These are phyloP conservation scores for Oostethus manadensis DNA, from an alignment of 2,113 vertebrate genomes.

Conservation along the genomic window DNA sequence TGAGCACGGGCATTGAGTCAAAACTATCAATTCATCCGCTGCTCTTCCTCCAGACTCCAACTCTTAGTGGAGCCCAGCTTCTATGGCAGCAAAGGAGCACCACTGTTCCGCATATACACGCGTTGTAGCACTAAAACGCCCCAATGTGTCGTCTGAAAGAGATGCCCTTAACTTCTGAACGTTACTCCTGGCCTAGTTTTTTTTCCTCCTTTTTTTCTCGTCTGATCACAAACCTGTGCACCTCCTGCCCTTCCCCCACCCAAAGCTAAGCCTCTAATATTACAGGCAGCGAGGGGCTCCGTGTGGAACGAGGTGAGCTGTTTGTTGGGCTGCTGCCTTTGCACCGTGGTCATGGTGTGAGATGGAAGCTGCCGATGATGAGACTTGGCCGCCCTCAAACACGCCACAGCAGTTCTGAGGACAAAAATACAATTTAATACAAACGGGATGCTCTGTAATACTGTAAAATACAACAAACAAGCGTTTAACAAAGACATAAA, in stretches of 20 bases:
- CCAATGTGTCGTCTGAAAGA: slow-evolving; percentile 24
- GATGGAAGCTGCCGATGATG: slow-evolving; percentile 53
- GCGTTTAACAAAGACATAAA: too few relatives aligned
- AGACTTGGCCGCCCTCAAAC: slow-evolving; percentile 45
- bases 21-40: slow-evolving; percentile 75
- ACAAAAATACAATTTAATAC: too few relatives aligned
- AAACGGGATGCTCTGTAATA: too few relatives aligned
- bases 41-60: slow-evolving; percentile 66
- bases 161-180: slow-evolving; percentile 48
- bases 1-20: slow-evolving; percentile 73
- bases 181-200: slow-evolving; percentile 74
- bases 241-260: slow-evolving; percentile 73
- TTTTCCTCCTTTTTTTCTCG: slow-evolving; percentile 23
- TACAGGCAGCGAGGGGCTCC: slow-evolving; percentile 68
- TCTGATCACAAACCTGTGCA: slow-evolving; percentile 77
- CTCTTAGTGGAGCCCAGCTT: slow-evolving; percentile 66
- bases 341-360: slow-evolving; percentile 45
- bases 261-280: slow-evolving; percentile 69
- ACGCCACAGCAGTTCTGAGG: neutral
- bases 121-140: slow-evolving; percentile 54
- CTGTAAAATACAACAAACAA: too few relatives aligned
- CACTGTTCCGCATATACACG: slow-evolving; percentile 54
- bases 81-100: slow-evolving; percentile 37
- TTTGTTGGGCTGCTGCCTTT: slow-evolving; percentile 35
- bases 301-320: slow-evolving; percentile 66